Evolutionary conservation across 2,113 vertebrate genomes (phyloP), one percentile per base, ranked within the genome.

Genomic region (Eurystomus gularis): DNA sequence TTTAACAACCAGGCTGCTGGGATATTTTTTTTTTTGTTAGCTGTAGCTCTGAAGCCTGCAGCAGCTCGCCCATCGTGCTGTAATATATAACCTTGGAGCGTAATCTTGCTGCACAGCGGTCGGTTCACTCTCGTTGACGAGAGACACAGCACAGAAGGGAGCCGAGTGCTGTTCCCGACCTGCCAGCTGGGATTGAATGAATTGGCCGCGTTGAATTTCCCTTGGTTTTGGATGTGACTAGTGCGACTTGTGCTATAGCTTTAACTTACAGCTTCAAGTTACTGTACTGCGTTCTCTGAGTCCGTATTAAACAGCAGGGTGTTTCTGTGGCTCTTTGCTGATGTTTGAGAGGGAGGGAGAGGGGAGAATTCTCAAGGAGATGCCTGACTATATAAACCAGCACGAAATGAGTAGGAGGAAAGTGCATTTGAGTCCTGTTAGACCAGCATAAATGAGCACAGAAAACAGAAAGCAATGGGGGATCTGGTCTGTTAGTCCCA

Each of bases 121-220:
- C 0, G 21, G 21, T 17, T 35, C 26, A 1, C 17, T n/a, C 82
- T 54, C 81, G n/a, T n/a, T n/a, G n/a, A n/a, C n/a, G 5, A 72
- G 55, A 73, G 65, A 10, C 35, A 33, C n/a, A 58, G 5, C 39
- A 0, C 64, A 60, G n/a, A 13, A 40, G 28, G 37, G 55, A 52
- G 51, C 37, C 0, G 2, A 80, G 39, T 1, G 1, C 13, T 17
- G 0, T 23, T 81, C 86, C 62, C 82, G 83, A 0, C 61, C 70
- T 55, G 76, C 31, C 13, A 37, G 12, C 42, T 49, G 81, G 31
- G 60, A 1, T 28, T 4, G 39, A 26, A 13, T 17, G 20, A 40
- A 11, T 42, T 42, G 42, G 15, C 42, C 42, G 17, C 46, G 7
- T 48, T 21, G 42, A 15, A 33, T 77, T 70, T 61, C n/a, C 14